A percentile compares a stretch with the other conserved stretches of the same genome.
Conservation (phyloP, 2,113 vertebrate genomes). For the Polypterus bichir region DNA sequence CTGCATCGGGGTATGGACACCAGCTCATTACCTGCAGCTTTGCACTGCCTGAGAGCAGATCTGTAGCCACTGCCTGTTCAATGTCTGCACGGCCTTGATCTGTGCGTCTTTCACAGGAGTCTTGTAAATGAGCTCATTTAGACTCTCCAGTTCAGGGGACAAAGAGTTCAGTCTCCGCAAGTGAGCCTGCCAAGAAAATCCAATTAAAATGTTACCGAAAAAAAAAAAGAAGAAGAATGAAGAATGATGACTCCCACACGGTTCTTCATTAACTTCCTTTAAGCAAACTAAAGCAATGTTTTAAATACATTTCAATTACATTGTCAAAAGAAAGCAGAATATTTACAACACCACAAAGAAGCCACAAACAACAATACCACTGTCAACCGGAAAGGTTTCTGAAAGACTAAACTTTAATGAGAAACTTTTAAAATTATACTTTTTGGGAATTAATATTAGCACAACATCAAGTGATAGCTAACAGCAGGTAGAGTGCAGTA, state of each 20-base stretch:
- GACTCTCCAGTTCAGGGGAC: conserved; percentile 59
- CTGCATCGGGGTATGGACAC: not conserved
- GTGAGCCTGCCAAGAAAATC: conserved; percentile 36
- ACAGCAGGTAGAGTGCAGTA: not conserved
- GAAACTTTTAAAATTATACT: too few species aligned
- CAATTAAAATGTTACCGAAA: not conserved
- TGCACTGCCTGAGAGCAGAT: conserved; percentile 52
- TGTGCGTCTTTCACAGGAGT: conserved; percentile 53
- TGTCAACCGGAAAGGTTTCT: too few species aligned
- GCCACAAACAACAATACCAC: too few species aligned
- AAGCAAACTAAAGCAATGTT: not conserved
- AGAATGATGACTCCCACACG: not conserved
- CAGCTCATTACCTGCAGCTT: conserved; percentile 57
- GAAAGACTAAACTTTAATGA: too few species aligned
- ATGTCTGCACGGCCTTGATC: conserved; percentile 47
- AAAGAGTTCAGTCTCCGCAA: conserved; percentile 52
- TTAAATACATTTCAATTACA: too few species aligned
- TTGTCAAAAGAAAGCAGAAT: too few species aligned
- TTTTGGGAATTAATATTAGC: not conserved
- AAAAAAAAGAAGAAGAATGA: not conserved
- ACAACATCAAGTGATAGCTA: not conserved
- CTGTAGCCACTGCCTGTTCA: conserved; percentile 62
- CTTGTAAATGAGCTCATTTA: conserved; percentile 69
- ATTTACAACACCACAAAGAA: too few species aligned
- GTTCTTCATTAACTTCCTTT: too few species aligned